Base-by-base conservation (phyloP, 30 jellyfish, hydroid and myxozoan species). In the Aurelia sp. region DNA sequence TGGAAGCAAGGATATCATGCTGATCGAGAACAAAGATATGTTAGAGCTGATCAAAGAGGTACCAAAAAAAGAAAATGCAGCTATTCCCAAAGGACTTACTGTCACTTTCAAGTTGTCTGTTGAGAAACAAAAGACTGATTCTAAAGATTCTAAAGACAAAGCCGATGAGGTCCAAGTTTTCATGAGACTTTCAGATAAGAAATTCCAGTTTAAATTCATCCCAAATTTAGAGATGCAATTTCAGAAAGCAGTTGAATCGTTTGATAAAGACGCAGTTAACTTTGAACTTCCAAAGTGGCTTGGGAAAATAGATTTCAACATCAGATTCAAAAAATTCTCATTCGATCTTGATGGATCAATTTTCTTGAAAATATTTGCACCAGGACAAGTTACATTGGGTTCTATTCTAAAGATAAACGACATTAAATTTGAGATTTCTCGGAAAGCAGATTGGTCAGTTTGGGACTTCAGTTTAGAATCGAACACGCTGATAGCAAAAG, bases 401-500 rank as follows among this genome's bases (percentile, higher is more conserved):
- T 38, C 69, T 47, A 50, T 72, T 18, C 40, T 72, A 0, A 72
- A 16, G 19, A 72, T 72, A 8, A 21, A 40, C 5, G 84, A 72
- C 41, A 67, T 72, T 9, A 72, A 50, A 18, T 13, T 72, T 17
- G 44, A 50, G 20, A n/a, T 72, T 12, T 12, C 33, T 21, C 84
- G 84, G 40, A 72, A 50, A 20, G 24, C 84, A 3, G 84, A 10
- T 6, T 13, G 19, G 44, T 5, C 63, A 4, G 40, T 11, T 9
- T 72, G 84, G 84, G 84, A 72, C n/a, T 72, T 72, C 52, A n/a
- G 52, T 53, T 17, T 72, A 4, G 69, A 72, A 50, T 72, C 84
- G n/a, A 13, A 27, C n/a, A 72, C 84, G 4, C 4, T 33, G 84
- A 72, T 72, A 6, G n/a, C 84, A 19, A 72, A 72, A 21, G 84